A percentile compares a stretch with the other conserved stretches of the same genome.
Evolutionary conservation across 2,113 vertebrate species (phyloP).

Genomic region (Passerina amoena): DNA sequence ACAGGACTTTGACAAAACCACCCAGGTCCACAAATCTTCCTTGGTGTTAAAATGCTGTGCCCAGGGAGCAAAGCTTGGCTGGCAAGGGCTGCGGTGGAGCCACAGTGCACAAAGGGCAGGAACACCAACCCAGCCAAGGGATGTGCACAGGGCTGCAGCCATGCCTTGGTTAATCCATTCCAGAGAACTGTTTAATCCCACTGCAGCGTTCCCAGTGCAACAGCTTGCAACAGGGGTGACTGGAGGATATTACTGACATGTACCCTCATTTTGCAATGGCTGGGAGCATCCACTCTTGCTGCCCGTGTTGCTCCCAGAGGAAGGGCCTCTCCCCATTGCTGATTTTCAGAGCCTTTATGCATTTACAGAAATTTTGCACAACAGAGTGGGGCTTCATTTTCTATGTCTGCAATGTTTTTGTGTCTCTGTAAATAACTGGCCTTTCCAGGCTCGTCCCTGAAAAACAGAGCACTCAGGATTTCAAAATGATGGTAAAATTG

Average conservation of each 20-base stretch:
- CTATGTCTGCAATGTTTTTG: background rate
- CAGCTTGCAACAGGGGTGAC: background rate
- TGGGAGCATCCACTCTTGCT: background rate
- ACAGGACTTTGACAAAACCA: rapidly evolving
- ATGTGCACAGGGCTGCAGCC: background rate
- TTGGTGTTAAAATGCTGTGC: rapidly evolving
- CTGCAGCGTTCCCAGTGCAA: background rate
- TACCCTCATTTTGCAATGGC: background rate
- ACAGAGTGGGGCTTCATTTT: background rate
- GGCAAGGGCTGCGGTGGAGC: background rate
- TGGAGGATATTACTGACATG: background rate
- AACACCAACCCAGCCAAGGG: background rate
- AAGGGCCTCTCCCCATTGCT: background rate
- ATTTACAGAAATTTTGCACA: background rate
- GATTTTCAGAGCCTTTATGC: background rate
- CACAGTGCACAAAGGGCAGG: rapidly evolving
- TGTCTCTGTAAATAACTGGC: background rate
- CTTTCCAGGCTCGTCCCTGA: background rate
- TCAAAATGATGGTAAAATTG: slow-evolving; percentile 16
- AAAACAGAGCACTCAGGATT: background rate
- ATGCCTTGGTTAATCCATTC: background rate
- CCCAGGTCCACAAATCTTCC: no score
- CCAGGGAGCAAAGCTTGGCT: background rate
- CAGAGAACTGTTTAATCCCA: background rate
- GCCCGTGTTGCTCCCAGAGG: background rate